Base-by-base conservation (phyloP, 1,140 invertebrate genomes). In the Dufourea novaeangliae region DNA sequence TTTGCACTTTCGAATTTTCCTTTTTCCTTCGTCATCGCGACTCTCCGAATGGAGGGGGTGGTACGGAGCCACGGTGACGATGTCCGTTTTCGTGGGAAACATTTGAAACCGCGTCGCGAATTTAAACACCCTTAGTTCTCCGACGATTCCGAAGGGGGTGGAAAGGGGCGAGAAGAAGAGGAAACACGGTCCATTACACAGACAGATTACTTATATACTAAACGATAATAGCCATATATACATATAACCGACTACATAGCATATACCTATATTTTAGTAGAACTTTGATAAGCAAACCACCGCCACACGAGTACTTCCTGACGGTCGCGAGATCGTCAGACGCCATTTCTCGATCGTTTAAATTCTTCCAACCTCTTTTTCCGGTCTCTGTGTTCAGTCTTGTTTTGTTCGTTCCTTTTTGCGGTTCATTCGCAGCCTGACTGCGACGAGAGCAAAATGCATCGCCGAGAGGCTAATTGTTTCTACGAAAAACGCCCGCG, bases 191-290 rank as follows among this genome's bases (percentile, higher is more conserved):
- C 86, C 87, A 90, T 82, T 87, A 88, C 83, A 86, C 80, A 80
- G 84, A 89, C 87, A 85, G 83, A 85, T 88, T 85, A 89, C 80
- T 84, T 86, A 85, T 88, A 85, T 86, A 88, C 82, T 87, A 88
- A 90, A 86, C 88, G 88, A 89, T 86, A 89, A 89, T 87, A 89
- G 85, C 87, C 86, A 82, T 88, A 90, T 88, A 89, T 63, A 83
- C 89, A 90, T 90, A 91, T 91, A 92, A 85, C 85, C 86, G 84
- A 89, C 80, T 85, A 88, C 87, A 89, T 90, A 90, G 89, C 86
- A 89, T 84, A 90, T 87, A 90, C 85, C 83, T 91, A 92, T 91
- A 91, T 92, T 92, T 92, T 92, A 92, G 88, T 92, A 92, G 87
- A 88, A 90, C 80, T 88, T 88, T 86, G 88, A 89, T 88, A 89